Evolutionary conservation across 2,113 vertebrate genomes (phyloP), one percentile per base, ranked within the genome.

Genomic region (Aegithalos caudatus): DNA sequence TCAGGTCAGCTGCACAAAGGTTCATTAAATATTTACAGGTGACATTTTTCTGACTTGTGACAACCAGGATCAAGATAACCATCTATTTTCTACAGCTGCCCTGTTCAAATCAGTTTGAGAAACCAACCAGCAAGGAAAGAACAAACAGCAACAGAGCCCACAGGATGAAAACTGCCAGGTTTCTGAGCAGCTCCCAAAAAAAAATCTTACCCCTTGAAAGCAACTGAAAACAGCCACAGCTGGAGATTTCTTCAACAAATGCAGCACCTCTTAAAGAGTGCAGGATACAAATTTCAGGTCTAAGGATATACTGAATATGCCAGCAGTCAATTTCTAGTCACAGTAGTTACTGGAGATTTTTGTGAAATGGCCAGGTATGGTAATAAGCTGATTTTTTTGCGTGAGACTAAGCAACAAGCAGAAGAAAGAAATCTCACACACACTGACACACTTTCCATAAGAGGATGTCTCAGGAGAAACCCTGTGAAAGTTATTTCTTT

Each of bases 21-120:
- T 80, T 95, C 91, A 95, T 95, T 95, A 95, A 97, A 97, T 84
- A 95, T 97, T 96, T 96, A 95, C 96, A 85, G 53, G 19, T 92
- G 86, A 96, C 78, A 81, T 92, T 95, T 93, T 91, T 62, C 72
- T 84, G 83, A 90, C 90, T 94, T 82, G 79, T 81, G 88, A 84
- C 89, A 74, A 94, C 72, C 51, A 84, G 80, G 95, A 92, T 94
- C 92, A 91, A 95, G 93, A 95, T 91, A 96, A 94, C 81, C 86
- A 94, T 71, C 91, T 28, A 1, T 82, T 67, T 92, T 91, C 81
- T 81, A 72, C 42, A 65, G 70, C n/a, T 2, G 1, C 61, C 81
- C 91, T 87, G 77, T 92, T 88, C 91, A 90, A 90, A 3, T 44
- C 78, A 54, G 45, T 81, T 92, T 86, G 73, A 73, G 73, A 92